A percentile compares a stretch with the other conserved stretches of the same genome.
phyloP scores from a whole-genome alignment of 2,797 vertebrate genomes.

The Phrynocephalus guinanensis region DNA sequence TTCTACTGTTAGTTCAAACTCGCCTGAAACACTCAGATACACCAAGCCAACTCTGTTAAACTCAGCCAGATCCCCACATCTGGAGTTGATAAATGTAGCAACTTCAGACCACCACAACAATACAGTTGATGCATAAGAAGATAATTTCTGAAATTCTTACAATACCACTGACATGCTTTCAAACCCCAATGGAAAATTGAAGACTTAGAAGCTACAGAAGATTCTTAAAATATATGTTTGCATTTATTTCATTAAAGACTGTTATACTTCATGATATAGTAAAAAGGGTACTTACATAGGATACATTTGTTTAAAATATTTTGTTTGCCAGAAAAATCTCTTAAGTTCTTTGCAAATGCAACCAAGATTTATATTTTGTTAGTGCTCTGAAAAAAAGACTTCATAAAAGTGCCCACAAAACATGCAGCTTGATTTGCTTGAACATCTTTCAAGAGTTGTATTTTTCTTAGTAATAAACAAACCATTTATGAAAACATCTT shows the following conservation, averaged over 20 bases:
- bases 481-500: constrained; percentile 7
- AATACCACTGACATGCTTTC: constrained; percentile 2
- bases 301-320: neutral
- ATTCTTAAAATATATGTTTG: constrained; percentile 17
- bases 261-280: neutral
- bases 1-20: neutral
- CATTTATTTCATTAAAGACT: constrained; percentile 2
- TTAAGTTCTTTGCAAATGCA: constrained; percentile 19
- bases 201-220: constrained; percentile 8
- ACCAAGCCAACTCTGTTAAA: neutral
- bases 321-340: constrained; percentile 10
- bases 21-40: neutral
- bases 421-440: neutral
- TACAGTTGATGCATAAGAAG: neutral
- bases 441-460: constrained; percentile 14
- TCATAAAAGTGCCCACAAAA: constrained; percentile 5
- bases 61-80: constrained; percentile 19
- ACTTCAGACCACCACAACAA: constrained; percentile 15
- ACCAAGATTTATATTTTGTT: constrained; percentile 1
- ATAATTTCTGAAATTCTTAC: neutral
- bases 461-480: constrained; percentile 19
- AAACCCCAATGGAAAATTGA: constrained; percentile 24
- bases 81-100: constrained; percentile 13
- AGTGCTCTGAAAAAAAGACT: neutral
- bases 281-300: constrained; percentile 1